These are phyloP conservation scores for Ctena decussata DNA, from an alignment of 2,888 invertebrate species.

Conservation along the genomic window DNA sequence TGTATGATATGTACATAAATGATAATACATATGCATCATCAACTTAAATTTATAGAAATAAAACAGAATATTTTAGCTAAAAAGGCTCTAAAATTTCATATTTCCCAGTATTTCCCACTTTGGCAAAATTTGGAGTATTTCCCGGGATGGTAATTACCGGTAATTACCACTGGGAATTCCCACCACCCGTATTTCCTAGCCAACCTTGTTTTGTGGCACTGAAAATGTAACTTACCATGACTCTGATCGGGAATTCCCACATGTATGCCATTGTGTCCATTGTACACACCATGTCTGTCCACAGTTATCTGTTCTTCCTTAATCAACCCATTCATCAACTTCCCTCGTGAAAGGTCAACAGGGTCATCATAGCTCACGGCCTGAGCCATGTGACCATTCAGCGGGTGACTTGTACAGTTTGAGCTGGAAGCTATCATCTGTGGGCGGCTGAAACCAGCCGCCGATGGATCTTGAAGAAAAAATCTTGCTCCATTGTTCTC, in stretches of 20 bases:
- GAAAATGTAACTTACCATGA: conserved; percentile 69
- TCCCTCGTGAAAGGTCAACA: conserved; percentile 79
- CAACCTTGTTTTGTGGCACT: too few species aligned
- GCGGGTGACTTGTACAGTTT: conserved; percentile 43
- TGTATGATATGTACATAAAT: too few species aligned
- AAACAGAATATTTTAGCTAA: too few species aligned
- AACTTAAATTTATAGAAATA: too few species aligned
- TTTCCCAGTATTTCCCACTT: too few species aligned
- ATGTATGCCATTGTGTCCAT: conserved; percentile 67
- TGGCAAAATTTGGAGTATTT: too few species aligned
- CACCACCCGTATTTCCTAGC: too few species aligned
- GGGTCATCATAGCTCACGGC: conserved; percentile 78
- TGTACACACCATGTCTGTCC: conserved; percentile 46
- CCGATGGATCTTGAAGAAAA: conserved; percentile 46
- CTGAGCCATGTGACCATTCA: conserved; percentile 80
- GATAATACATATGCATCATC: too few species aligned
- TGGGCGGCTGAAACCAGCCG: conserved; percentile 32
- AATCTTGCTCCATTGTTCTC: conserved; percentile 48
- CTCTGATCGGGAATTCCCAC: conserved; percentile 79
- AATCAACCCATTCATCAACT: conserved; percentile 70
- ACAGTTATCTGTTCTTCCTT: conserved; percentile 64
- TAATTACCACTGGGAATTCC: too few species aligned
- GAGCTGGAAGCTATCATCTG: conserved; percentile 65
- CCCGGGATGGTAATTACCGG: too few species aligned
- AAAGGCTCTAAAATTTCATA: too few species aligned